Conservation (phyloP, 2,888 invertebrate species). For the Ptychoptera contaminata region DNA sequence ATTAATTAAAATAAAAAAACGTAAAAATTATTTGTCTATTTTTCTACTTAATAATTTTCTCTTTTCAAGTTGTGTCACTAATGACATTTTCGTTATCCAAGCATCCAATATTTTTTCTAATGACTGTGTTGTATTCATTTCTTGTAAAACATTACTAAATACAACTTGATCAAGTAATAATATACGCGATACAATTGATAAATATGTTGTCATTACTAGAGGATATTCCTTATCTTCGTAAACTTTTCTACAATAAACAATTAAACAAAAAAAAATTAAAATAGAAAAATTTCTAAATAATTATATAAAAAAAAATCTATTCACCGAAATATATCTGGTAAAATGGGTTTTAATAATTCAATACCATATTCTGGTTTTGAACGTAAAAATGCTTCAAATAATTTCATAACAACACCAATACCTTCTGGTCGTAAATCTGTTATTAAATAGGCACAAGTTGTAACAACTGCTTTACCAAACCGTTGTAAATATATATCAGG, state of each 20-base stretch:
- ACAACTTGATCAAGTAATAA: conserved; percentile 51
- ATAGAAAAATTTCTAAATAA: conserved; percentile 3
- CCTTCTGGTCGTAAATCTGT: conserved; percentile 64
- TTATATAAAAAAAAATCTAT: conserved; percentile 12
- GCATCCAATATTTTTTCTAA: conserved; percentile 54
- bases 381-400: conserved; percentile 62
- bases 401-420: conserved; percentile 51
- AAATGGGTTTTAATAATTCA: conserved; percentile 47
- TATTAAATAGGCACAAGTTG: conserved; percentile 53
- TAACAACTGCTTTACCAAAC: conserved; percentile 53
- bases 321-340: conserved; percentile 44
- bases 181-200: conserved; percentile 63
- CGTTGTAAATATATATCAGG: conserved; percentile 61
- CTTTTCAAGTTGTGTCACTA: conserved; percentile 61
- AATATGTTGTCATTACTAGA: conserved; percentile 58
- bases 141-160: conserved; percentile 37
- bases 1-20: conserved; percentile 6
- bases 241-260: conserved; percentile 37
- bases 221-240: conserved; percentile 54
- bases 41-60: conserved; percentile 63
- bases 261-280: conserved; percentile 1
- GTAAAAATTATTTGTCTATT: conserved; percentile 5
- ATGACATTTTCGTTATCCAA: conserved; percentile 66
- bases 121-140: conserved; percentile 43
- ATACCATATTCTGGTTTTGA: conserved; percentile 58